phyloP scores from a whole-genome alignment of 2,113 vertebrate genomes.

The Platichthys stellatus region DNA sequence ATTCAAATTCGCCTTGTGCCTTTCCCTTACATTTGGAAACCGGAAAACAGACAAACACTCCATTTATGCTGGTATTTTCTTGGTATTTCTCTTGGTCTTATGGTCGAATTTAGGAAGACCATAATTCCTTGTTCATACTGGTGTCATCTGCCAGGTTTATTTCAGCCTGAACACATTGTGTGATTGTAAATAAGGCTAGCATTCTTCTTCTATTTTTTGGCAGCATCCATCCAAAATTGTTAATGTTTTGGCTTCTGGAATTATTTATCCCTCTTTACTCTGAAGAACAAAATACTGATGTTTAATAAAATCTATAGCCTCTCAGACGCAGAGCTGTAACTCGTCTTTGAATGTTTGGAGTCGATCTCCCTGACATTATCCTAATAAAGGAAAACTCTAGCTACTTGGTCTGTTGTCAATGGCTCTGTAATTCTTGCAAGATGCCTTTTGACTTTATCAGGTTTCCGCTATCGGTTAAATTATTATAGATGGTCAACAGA shows the following conservation, averaged over 20 bases:
- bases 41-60: neutral
- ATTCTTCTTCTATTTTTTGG: conserved; percentile 40
- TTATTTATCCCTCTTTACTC: neutral
- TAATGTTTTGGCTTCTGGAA: conserved; percentile 8
- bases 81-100: conserved; percentile 15
- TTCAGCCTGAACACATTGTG: conserved; percentile 25
- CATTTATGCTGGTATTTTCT: conserved; percentile 34
- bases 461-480: conserved; percentile 1
- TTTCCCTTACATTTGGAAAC: neutral
- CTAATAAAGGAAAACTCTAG: conserved; percentile 1
- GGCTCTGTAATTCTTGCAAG: neutral
- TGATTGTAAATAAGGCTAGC: conserved; percentile 17
- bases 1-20: conserved; percentile 24
- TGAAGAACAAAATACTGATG: neutral
- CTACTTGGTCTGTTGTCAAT: conserved; percentile 5
- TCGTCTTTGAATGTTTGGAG: neutral
- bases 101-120: conserved; percentile 3
- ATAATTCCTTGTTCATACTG: conserved; percentile 2
- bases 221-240: conserved; percentile 15
- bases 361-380: neutral
- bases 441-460: neutral
- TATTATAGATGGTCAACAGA: neutral
- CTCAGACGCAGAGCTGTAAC: no score
- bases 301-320: conserved; percentile 4
- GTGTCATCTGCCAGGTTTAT: conserved; percentile 18